These are phyloP conservation scores for Diabrotica virgifera DNA, from an alignment of 1,140 invertebrate species.

Conservation along the genomic window DNA sequence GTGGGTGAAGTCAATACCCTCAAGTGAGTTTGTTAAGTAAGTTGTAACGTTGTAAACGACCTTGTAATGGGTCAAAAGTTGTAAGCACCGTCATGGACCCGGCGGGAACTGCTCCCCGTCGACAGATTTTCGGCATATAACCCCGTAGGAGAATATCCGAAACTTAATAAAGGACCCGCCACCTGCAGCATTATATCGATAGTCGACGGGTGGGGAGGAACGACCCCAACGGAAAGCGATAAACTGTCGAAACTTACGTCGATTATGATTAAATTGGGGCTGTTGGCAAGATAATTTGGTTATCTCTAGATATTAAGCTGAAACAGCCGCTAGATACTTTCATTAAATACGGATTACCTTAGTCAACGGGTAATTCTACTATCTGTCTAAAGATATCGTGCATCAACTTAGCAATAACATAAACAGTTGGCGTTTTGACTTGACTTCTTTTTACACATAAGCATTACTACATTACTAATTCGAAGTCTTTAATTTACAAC, in stretches of 20 bases:
- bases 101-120: constrained; percentile 11
- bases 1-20: constrained; percentile 15
- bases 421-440: too few species aligned
- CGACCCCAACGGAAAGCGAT: not conserved
- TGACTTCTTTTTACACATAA: too few species aligned
- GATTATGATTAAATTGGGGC: not conserved
- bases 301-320: not conserved
- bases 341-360: not conserved
- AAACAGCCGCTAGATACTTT: not conserved
- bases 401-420: too few species aligned
- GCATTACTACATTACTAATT: too few species aligned
- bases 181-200: constrained; percentile 3
- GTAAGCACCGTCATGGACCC: constrained; percentile 9
- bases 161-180: constrained; percentile 13
- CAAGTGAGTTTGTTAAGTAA: constrained; percentile 15
- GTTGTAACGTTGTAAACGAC: constrained; percentile 17
- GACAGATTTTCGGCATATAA: constrained; percentile 11
- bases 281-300: not conserved
- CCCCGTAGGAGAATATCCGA: not conserved
- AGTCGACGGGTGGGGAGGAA: constrained; percentile 1
- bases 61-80: constrained; percentile 21
- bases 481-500: too few species aligned
- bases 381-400: not conserved
- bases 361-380: not conserved
- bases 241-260: not conserved